A percentile compares a stretch with the other conserved stretches of the same genome.
These are phyloP conservation scores for Percina caprodes DNA, from an alignment of 2,113 vertebrate species.

Conservation along the genomic window DNA sequence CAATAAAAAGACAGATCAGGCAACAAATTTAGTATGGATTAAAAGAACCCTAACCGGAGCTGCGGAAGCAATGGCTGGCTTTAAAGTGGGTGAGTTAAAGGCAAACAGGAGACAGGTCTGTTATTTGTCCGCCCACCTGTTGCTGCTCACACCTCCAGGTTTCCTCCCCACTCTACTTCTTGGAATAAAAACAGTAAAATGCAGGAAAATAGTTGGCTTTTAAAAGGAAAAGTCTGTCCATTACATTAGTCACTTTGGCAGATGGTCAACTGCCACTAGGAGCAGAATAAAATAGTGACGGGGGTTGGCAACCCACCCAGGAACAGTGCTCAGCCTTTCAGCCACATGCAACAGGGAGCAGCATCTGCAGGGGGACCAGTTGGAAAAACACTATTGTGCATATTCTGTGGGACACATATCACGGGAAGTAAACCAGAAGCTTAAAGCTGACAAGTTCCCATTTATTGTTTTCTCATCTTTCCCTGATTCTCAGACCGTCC, in stretches of 20 bases:
- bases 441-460: background rate
- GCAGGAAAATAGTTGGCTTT: constrained; percentile 16
- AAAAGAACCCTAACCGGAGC: constrained; percentile 26
- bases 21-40: constrained; percentile 3
- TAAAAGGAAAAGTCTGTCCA: constrained; percentile 20
- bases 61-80: background rate
- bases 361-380: no score
- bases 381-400: no score
- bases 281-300: constrained; percentile 25
- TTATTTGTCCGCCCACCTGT: constrained; percentile 43
- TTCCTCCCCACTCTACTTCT: constrained; percentile 35
- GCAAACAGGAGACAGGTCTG: constrained; percentile 17
- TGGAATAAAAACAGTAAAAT: constrained; percentile 29
- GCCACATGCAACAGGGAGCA: no score
- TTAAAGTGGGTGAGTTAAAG: constrained; percentile 4
- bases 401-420: no score
- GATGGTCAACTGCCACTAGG: constrained; percentile 27
- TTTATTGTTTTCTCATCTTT: constrained; percentile 3
- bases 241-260: constrained; percentile 31
- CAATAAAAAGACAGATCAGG: background rate
- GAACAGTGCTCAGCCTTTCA: no score
- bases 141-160: constrained; percentile 33
- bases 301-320: background rate
- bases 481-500: background rate
- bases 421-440: no score